Evolutionary conservation across 1,140 invertebrate genomes (phyloP).

Genomic region (Pararge aegeria): DNA sequence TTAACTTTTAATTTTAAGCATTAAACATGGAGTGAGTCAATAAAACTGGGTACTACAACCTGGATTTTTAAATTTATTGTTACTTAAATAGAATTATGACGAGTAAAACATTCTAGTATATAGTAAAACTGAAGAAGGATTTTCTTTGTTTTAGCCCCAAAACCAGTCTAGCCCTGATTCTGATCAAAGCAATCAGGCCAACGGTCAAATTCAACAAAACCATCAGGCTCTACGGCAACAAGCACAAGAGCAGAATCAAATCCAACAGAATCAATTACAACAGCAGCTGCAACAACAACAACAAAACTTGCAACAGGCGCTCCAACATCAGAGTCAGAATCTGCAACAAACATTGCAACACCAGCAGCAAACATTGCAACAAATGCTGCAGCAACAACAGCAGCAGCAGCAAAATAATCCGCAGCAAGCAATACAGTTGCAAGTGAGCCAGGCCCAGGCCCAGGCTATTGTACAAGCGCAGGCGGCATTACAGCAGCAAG

Average conservation of each 20-base stretch:
- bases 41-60: too few relatives aligned
- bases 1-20: too few relatives aligned
- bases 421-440: slow-evolving; percentile 56
- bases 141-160: slow-evolving; percentile 63
- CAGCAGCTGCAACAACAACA: slow-evolving; percentile 57
- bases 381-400: slow-evolving; percentile 73
- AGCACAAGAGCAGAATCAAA: slow-evolving; percentile 45
- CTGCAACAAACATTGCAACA: slow-evolving; percentile 65
- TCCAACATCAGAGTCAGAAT: slow-evolving; percentile 48
- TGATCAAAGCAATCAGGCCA: slow-evolving; percentile 60
- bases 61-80: too few relatives aligned
- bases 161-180: slow-evolving; percentile 72
- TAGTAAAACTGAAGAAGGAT: too few relatives aligned
- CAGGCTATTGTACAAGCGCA: slow-evolving; percentile 67
- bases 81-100: too few relatives aligned
- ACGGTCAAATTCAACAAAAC: slow-evolving; percentile 61
- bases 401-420: slow-evolving; percentile 72
- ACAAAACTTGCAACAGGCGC: slow-evolving; percentile 68
- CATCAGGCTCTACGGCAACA: slow-evolving; percentile 70
- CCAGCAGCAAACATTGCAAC: slow-evolving; percentile 68
- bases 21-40: too few relatives aligned
- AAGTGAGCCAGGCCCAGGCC: slow-evolving; percentile 68
- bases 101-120: too few relatives aligned
- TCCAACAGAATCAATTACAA: slow-evolving; percentile 56
- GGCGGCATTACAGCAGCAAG: slow-evolving; percentile 66